Evolutionary conservation across 1,140 invertebrate species (phyloP).

Genomic region (Penaeus japonicus): DNA sequence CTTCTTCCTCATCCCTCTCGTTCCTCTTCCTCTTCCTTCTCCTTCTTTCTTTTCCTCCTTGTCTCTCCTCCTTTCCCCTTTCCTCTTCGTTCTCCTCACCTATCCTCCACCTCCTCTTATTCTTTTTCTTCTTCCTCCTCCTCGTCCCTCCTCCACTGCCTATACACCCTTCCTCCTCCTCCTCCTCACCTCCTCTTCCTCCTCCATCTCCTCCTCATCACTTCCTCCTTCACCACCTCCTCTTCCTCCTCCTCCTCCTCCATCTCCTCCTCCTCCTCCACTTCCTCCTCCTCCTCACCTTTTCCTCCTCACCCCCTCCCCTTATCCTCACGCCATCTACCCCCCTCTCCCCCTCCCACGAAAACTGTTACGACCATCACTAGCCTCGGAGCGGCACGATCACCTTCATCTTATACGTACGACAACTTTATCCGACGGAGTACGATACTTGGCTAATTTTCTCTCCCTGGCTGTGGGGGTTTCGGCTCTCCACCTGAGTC

Average conservation of each 20-base stretch:
- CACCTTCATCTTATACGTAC: too few relatives aligned
- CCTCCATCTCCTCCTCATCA: background rate
- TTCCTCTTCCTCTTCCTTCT: background rate
- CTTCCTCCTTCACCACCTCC: background rate
- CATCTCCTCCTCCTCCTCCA: background rate
- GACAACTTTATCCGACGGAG: too few relatives aligned
- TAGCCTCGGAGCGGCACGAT: background rate
- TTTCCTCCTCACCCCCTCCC: background rate
- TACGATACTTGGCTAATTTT: too few relatives aligned
- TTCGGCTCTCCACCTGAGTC: too few relatives aligned
- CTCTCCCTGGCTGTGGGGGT: too few relatives aligned
- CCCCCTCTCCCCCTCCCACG: background rate
- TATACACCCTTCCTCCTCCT: background rate
- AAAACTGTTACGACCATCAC: background rate
- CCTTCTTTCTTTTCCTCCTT: background rate
- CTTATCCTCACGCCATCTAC: background rate
- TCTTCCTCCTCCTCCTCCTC: background rate
- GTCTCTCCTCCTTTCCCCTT: background rate
- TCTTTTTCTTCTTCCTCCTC: too few relatives aligned
- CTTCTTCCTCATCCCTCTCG: too few relatives aligned
- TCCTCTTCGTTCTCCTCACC: background rate
- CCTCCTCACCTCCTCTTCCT: background rate
- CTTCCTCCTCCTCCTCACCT: background rate
- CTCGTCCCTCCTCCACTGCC: background rate
- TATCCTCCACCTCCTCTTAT: too few relatives aligned